Conservation (phyloP, 2,113 vertebrate genomes). For the Pteronura brasiliensis region DNA sequence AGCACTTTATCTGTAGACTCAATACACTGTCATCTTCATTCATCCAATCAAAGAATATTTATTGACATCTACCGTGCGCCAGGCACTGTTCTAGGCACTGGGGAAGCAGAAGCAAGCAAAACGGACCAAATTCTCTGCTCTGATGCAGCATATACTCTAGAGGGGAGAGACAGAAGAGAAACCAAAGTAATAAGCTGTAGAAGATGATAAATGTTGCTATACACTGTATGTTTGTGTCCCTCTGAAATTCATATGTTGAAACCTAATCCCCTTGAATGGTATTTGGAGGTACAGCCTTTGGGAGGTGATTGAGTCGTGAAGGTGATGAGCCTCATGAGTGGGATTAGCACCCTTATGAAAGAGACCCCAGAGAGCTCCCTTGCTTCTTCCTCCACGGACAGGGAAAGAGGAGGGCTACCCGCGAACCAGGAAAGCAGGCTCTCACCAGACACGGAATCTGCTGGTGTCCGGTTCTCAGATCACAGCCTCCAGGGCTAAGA, state of each 20-base stretch:
- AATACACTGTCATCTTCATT: not conserved
- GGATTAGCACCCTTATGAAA: not conserved
- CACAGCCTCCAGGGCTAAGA: not conserved
- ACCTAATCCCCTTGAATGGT: not conserved
- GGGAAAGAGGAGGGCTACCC: not conserved
- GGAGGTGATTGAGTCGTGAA: not conserved
- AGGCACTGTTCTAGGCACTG: not conserved
- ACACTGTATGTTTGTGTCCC: not conserved
- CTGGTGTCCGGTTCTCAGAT: not conserved
- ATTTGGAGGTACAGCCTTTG: not conserved
- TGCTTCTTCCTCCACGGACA: not conserved
- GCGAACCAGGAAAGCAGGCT: not conserved
- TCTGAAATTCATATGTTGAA: not conserved
- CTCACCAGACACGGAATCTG: not conserved
- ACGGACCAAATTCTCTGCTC: not conserved
- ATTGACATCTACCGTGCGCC: not conserved
- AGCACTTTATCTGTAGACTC: not conserved
- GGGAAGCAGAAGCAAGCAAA: not conserved
- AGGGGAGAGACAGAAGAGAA: not conserved
- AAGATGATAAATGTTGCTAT: not conserved
- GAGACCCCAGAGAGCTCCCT: not conserved
- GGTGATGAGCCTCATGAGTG: not conserved
- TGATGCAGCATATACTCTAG: not conserved
- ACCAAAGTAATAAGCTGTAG: not conserved
- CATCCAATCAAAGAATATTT: conserved; percentile 1